These are phyloP conservation scores for Dolomedes plantarius DNA, from an alignment of 2,888 invertebrate genomes.

Conservation along the genomic window DNA sequence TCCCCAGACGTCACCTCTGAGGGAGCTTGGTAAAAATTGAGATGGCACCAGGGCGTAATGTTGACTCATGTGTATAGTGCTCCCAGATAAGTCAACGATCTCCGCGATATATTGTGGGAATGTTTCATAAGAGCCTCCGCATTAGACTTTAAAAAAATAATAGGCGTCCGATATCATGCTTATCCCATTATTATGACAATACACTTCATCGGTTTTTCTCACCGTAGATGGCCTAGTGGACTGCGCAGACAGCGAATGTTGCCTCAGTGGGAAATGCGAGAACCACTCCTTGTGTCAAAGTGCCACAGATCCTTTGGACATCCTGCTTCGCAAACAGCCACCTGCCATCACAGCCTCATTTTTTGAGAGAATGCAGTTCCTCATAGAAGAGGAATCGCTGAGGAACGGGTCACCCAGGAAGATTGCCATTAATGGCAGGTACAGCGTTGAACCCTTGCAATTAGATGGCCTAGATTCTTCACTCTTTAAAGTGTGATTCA, in stretches of 20 bases:
- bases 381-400: constrained; percentile 98
- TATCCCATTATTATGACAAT: too few relatives aligned
- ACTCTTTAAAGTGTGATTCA: too few relatives aligned
- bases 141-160: too few relatives aligned
- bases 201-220: too few relatives aligned
- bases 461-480: neutral
- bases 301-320: constrained; percentile 97
- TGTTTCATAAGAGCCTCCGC: too few relatives aligned
- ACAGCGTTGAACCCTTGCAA: constrained; percentile 78
- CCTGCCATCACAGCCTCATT: constrained; percentile 97
- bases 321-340: constrained; percentile 95
- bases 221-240: constrained; percentile 92
- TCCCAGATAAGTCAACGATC: too few relatives aligned
- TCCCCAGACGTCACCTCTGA: too few relatives aligned
- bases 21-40: too few relatives aligned
- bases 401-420: constrained; percentile 95
- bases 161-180: too few relatives aligned
- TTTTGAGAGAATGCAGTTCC: constrained; percentile 97
- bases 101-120: too few relatives aligned
- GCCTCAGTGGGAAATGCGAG: constrained; percentile 89
- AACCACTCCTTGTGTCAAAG: constrained; percentile 96
- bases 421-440: constrained; percentile 99
- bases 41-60: too few relatives aligned
- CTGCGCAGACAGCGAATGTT: constrained; percentile 99
- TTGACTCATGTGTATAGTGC: too few relatives aligned